Percentiles rank a stretch among this genome's conserved stretches.
Conservation (phyloP, 2,113 vertebrate genomes). For the Halcyon senegalensis region DNA sequence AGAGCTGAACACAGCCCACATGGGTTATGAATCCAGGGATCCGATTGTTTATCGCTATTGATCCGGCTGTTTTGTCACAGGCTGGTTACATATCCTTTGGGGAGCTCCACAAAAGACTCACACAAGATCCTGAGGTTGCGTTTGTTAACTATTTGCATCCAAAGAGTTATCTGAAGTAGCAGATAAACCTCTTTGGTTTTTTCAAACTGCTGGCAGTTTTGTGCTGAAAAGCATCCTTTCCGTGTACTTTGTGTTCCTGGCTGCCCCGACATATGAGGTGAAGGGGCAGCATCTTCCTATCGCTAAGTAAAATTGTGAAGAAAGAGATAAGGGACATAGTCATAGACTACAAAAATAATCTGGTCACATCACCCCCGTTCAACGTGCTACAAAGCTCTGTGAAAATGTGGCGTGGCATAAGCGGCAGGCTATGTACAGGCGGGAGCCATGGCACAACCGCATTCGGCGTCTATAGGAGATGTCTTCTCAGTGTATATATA, state of each 20-base stretch:
- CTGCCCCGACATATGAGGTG: neutral
- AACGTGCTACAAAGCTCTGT: neutral
- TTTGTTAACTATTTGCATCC: neutral
- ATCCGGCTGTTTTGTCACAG: neutral
- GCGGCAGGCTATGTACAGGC: neutral
- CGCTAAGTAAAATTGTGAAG: neutral
- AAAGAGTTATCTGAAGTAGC: neutral
- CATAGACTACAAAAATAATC: constrained; percentile 45
- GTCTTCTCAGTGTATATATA: neutral
- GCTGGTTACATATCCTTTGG: neutral
- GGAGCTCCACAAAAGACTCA: neutral
- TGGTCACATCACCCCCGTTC: constrained; percentile 44
- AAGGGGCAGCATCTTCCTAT: neutral
- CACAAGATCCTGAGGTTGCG: neutral
- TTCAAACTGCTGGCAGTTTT: constrained; percentile 19
- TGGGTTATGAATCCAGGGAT: neutral
- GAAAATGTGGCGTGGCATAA: fast-evolving
- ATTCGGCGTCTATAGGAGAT: neutral
- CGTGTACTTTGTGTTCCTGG: neutral
- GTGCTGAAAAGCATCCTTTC: constrained; percentile 37
- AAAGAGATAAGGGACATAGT: constrained; percentile 39
- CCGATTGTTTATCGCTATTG: fast-evolving
- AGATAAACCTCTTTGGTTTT: constrained; percentile 21
- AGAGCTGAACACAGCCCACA: neutral
- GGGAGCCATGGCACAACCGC: neutral